Percentiles rank a stretch among this genome's conserved stretches.
These are phyloP conservation scores for Drosophila pandora DNA, from an alignment of 1,140 invertebrate genomes.

Conservation along the genomic window DNA sequence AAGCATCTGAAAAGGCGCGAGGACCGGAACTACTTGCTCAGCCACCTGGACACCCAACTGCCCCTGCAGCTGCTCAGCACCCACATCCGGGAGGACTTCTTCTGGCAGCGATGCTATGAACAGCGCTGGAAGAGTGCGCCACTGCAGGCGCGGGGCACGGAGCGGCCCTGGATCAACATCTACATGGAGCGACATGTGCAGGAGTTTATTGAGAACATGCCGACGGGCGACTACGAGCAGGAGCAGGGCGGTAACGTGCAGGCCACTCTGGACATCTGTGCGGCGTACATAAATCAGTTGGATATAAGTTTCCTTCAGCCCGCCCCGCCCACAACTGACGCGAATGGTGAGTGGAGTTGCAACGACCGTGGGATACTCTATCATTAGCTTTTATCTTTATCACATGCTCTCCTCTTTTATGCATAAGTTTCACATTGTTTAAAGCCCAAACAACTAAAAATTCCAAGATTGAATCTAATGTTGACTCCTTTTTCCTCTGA, in stretches of 20 bases:
- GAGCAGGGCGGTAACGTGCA: constrained; percentile 80
- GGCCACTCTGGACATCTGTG: constrained; percentile 76
- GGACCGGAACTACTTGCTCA: constrained; percentile 83
- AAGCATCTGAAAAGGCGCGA: constrained; percentile 72
- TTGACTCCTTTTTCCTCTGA: not conserved
- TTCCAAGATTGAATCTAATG: not conserved
- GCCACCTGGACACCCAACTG: constrained; percentile 82
- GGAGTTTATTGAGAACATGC: constrained; percentile 83
- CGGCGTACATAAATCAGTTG: constrained; percentile 79
- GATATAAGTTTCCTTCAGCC: constrained; percentile 79
- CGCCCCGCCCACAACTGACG: constrained; percentile 58
- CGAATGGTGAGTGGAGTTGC: constrained; percentile 61
- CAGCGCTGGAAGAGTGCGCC: constrained; percentile 76
- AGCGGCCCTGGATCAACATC: constrained; percentile 83
- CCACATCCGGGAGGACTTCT: constrained; percentile 83
- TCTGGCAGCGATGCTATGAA: constrained; percentile 82
- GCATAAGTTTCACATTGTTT: not conserved
- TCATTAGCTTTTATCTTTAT: not conserved
- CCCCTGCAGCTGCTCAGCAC: constrained; percentile 78
- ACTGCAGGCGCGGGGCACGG: constrained; percentile 47
- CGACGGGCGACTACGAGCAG: constrained; percentile 83
- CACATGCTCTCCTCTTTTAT: not conserved
- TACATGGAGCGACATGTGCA: constrained; percentile 84
- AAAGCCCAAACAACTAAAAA: not conserved
- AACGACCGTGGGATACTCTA: constrained; percentile 16